A percentile compares a stretch with the other conserved stretches of the same genome.
Conservation (phyloP, 2,797 vertebrate species). For the Leucoraja ocellata region DNA sequence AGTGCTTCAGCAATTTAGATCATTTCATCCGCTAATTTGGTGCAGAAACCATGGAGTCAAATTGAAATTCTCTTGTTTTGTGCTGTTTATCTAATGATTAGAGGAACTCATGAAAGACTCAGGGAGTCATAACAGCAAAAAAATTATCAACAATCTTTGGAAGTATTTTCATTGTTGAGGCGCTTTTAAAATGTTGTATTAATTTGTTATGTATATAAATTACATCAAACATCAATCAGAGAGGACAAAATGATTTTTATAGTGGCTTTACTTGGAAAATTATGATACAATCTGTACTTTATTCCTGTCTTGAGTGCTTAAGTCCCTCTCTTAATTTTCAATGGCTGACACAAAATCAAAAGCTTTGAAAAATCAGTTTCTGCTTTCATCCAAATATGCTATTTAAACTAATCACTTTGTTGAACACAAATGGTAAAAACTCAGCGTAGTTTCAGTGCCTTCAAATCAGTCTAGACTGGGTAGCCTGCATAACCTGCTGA, state of each 20-base stretch:
- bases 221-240: neutral
- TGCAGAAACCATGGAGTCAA: neutral
- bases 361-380: slow-evolving; percentile 37
- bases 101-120: slow-evolving; percentile 14
- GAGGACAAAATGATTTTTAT: neutral
- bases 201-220: slow-evolving; percentile 9
- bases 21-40: neutral
- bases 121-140: slow-evolving; percentile 22
- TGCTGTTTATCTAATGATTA: neutral
- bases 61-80: neutral
- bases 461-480: slow-evolving; percentile 36
- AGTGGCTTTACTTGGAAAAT: neutral
- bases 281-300: slow-evolving; percentile 36
- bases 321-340: slow-evolving; percentile 35
- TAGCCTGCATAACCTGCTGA: slow-evolving; percentile 37
- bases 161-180: neutral
- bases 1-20: neutral
- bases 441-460: slow-evolving; percentile 25
- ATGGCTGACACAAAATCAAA: slow-evolving; percentile 31
- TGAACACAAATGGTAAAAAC: slow-evolving; percentile 29
- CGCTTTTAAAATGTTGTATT: neutral
- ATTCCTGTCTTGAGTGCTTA: slow-evolving; percentile 25
- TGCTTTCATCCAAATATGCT: slow-evolving; percentile 37
- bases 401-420: slow-evolving; percentile 38
- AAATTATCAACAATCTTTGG: slow-evolving; percentile 12